Base-by-base conservation (phyloP, 1,140 invertebrate species). In the Aphelenchoides besseyi region DNA sequence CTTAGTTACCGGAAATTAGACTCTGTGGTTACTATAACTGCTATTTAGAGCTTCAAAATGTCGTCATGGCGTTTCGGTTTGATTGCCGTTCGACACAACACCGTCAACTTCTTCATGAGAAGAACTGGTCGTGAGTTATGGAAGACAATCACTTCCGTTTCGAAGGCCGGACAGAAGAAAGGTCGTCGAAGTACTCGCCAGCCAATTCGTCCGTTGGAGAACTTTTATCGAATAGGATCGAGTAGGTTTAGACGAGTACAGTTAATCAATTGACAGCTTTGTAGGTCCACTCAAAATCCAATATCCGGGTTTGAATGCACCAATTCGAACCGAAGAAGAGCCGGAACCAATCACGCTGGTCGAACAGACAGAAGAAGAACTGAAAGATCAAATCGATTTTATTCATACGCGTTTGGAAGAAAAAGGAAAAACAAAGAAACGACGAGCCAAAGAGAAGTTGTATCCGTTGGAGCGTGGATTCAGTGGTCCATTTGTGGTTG, bases 121-220 rank as follows among this genome's bases (percentile, higher is more conserved):
- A 57, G 79, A 57, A 87, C 91, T 68, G 92, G 91, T 23, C 89
- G 91, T 23, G 86, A 90, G 57, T 86, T 98, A 78, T 98, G 96
- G 95, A 94, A 94, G 85, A 92, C 93, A 48, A 91, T 95, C 0
- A 92, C 91, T 2, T 91, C 90, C 79, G 94, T 98, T 0, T 97
- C 94, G 89, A 96, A 95, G 89, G 91, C 94, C 75, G 95, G 96
- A 72, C 90, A 88, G 79, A 94, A 94, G 84, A 89, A 94, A 87
- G 96, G 96, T 70, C 89, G 96, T 87, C 93, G 90, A n/a, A 93
- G 89, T 86, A 90, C 90, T 64, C 86, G 88, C 30, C 89, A 90
- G 9, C 89, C 88, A 71, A 91, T 89, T 12, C 91, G 91, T 83
- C 90, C 97, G 88, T 88, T 98, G 32, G 96, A 97, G 84, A 89